A percentile compares a stretch with the other conserved stretches of the same genome.
Conservation (phyloP, 2,888 invertebrate genomes). For the Mesoligia furuncula region DNA sequence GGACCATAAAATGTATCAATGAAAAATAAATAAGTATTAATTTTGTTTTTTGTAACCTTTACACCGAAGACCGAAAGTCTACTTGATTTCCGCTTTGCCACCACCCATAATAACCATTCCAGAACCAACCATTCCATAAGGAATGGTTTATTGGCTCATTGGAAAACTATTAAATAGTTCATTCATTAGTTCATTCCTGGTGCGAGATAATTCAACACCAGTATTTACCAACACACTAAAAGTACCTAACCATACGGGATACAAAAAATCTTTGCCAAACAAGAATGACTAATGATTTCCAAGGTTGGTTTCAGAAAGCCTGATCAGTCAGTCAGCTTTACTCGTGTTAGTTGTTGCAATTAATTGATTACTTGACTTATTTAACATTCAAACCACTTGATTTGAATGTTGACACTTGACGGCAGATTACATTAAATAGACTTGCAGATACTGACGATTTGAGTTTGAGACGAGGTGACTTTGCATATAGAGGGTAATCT, state of each 20-base stretch:
- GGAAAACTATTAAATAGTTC: background rate
- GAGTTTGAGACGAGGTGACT: too few relatives aligned
- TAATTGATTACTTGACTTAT: background rate
- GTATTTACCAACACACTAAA: background rate
- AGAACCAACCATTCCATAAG: too few relatives aligned
- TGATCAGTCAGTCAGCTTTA: background rate
- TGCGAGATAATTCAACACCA: background rate
- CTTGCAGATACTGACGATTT: background rate
- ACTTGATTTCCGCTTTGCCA: background rate
- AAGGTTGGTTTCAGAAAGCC: background rate
- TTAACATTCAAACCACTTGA: background rate
- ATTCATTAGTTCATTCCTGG: background rate
- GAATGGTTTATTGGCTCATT: background rate
- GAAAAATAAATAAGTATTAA: conserved; percentile 12
- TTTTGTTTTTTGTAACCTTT: conserved; percentile 18
- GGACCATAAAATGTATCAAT: conserved; percentile 22
- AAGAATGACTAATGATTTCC: background rate
- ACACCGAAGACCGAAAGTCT: background rate
- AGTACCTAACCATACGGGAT: background rate
- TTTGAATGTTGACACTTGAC: background rate
- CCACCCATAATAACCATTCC: too few relatives aligned
- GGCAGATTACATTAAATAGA: background rate
- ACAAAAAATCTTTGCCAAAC: background rate
- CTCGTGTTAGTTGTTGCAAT: background rate
- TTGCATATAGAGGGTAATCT: too few relatives aligned